Base-by-base conservation (phyloP, 2,797 vertebrate genomes). In the Microchirus variegatus region DNA sequence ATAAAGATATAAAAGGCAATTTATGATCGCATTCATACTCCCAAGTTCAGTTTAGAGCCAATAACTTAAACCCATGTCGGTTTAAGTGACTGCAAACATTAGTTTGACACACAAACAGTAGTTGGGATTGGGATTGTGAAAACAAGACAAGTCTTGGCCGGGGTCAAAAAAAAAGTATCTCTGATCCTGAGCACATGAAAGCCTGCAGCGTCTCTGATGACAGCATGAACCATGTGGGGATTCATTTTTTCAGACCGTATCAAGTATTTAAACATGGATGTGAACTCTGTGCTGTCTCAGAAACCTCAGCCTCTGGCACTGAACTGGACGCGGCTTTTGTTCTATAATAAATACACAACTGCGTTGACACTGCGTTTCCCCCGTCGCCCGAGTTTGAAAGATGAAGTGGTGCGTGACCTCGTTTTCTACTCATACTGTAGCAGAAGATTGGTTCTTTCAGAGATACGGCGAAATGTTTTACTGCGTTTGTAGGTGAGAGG, bases 191-290 rank as follows among this genome's bases (percentile, higher is more conserved):
- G 47, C 35, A 3, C 31, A 69, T 17, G n/a, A 70, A 74, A 73
- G 70, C 50, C 60, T 10, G 43, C 77, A 67, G 63, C 68, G 60
- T 73, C 54, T 50, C 54, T 50, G 55, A 74, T 50, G 55, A 74
- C 64, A 54, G 58, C 48, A 56, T 36, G 9, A 73, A 68, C 72
- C 70, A 67, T 67, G 1, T 44, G 70, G 60, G 47, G 53, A 71
- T 60, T 64, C 56, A 66, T 72, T 81, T 86, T 86, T 83, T 73
- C 75, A 87, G 74, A 84, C 59, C 55, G 48, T 65, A 86, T 88
- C 60, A 77, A 80, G 72, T 78, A 82, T 86, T 88, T 68, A 79
- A 79, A 78, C 81, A 77, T 54, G 45, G 53, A 76, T 46, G 43
- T 80, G 74, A 86, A 84, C 80, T 67, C 40, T 51, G 63, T 67